These are phyloP conservation scores for Peromyscus nudipes DNA, from an alignment of 2,797 vertebrate species.

Conservation along the genomic window DNA sequence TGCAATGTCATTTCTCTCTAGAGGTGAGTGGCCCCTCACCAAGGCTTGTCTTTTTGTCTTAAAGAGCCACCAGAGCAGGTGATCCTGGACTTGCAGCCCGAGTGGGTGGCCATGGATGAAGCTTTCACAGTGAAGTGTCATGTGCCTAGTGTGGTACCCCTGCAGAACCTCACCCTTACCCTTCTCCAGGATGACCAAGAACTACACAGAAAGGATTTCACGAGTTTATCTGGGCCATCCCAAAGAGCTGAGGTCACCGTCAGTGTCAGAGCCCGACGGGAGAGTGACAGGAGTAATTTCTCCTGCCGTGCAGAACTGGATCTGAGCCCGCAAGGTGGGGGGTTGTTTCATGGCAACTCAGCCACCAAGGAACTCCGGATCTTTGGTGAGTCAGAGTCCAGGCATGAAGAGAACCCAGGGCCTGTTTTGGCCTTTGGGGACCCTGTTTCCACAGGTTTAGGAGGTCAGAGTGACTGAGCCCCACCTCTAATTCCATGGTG, in stretches of 20 bases:
- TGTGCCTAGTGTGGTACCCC: slow-evolving; percentile 70
- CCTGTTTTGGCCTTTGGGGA: slow-evolving; percentile 23
- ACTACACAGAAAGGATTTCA: slow-evolving; percentile 64
- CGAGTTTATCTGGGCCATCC: slow-evolving; percentile 48
- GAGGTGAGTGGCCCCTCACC: slow-evolving; percentile 16
- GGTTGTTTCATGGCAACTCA: slow-evolving; percentile 66
- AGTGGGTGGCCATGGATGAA: slow-evolving; percentile 70
- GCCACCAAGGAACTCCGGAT: slow-evolving; percentile 54
- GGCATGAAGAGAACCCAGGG: background rate
- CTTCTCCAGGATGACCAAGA: slow-evolving; percentile 72
- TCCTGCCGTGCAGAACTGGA: slow-evolving; percentile 75
- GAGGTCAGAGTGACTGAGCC: background rate
- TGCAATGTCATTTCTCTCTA: background rate
- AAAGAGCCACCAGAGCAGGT: slow-evolving; percentile 71
- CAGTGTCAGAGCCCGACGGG: slow-evolving; percentile 68
- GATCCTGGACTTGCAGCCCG: slow-evolving; percentile 74
- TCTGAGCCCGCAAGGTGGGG: slow-evolving; percentile 63
- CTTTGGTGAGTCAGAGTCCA: slow-evolving; percentile 76
- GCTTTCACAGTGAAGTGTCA: slow-evolving; percentile 71
- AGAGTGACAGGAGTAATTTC: slow-evolving; percentile 73
- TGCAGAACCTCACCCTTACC: slow-evolving; percentile 76
- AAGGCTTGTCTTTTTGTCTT: slow-evolving; percentile 46
- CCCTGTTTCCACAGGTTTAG: background rate
- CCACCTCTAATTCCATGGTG: background rate
- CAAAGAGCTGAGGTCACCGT: slow-evolving; percentile 66